Evolutionary conservation across 2,888 invertebrate species (phyloP).

Genomic region (Rhopalosiphum nymphaeae): DNA sequence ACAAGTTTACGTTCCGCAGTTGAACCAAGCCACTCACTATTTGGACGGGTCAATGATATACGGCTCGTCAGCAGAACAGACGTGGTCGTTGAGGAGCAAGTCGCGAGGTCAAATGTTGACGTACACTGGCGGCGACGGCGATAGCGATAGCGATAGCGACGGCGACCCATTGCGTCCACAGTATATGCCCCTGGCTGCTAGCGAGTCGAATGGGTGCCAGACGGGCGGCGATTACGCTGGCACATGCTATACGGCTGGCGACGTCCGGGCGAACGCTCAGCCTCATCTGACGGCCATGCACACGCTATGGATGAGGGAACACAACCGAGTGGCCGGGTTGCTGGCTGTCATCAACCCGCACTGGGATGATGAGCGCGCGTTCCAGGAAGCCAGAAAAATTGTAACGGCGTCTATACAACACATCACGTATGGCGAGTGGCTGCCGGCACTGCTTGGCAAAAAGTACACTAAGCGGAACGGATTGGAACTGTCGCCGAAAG

Average conservation of each 20-base stretch:
- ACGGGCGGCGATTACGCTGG: neutral
- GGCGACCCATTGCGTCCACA: neutral
- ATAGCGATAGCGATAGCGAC: neutral
- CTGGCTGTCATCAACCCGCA: constrained; percentile 77
- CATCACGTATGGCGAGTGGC: constrained; percentile 71
- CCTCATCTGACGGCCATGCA: constrained; percentile 83
- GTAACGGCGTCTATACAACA: constrained; percentile 71
- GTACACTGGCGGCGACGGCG: constrained; percentile 27
- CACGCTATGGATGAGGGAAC: constrained; percentile 84
- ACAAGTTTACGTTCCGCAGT: constrained; percentile 64
- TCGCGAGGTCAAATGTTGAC: constrained; percentile 76
- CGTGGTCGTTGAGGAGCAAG: constrained; percentile 76
- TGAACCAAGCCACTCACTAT: constrained; percentile 70
- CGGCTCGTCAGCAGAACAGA: constrained; percentile 77
- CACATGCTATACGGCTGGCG: constrained; percentile 72
- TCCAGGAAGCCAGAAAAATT: constrained; percentile 73
- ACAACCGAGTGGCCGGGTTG: constrained; percentile 82
- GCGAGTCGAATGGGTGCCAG: constrained; percentile 36
- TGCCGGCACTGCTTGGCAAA: constrained; percentile 71
- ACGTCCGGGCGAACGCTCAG: constrained; percentile 82
- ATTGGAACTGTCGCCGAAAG: constrained; percentile 70
- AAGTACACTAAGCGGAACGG: constrained; percentile 69
- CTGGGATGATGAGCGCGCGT: constrained; percentile 84
- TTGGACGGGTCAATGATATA: constrained; percentile 87
- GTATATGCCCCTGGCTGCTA: constrained; percentile 37